phyloP scores from a whole-genome alignment of 2,888 invertebrate species.

The Caenorhabditis angaria region DNA sequence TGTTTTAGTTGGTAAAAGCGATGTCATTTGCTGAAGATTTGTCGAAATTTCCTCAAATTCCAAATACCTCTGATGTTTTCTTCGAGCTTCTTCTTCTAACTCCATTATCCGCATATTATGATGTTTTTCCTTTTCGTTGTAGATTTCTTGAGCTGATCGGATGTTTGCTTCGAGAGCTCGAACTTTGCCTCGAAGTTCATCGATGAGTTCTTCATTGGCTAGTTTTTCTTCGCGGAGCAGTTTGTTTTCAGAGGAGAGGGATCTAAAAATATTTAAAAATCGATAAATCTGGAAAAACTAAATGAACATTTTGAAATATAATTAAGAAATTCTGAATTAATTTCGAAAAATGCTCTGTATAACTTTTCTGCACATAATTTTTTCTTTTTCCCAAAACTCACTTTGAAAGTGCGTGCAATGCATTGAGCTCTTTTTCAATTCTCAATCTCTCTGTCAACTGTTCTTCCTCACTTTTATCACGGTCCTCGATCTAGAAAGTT shows the following conservation, averaged over 20 bases:
- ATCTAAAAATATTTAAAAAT: too few species aligned
- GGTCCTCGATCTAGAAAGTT: neutral
- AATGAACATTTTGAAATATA: too few species aligned
- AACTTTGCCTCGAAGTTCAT: slow-evolving; percentile 52
- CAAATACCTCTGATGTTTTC: slow-evolving; percentile 37
- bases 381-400: slow-evolving; percentile 12
- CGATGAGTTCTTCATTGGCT: slow-evolving; percentile 55
- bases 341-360: too few species aligned
- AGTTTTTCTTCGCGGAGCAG: slow-evolving; percentile 63
- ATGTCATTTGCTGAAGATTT: slow-evolving; percentile 36
- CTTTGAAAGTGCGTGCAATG: slow-evolving; percentile 59
- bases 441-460: slow-evolving; percentile 47
- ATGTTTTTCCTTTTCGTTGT: slow-evolving; percentile 27
- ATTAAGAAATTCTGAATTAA: too few species aligned
- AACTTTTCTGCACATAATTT: too few species aligned
- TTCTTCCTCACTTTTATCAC: slow-evolving; percentile 50
- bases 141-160: slow-evolving; percentile 19
- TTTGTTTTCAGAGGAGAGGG: slow-evolving; percentile 66
- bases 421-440: slow-evolving; percentile 67
- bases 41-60: slow-evolving; percentile 38
- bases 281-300: too few species aligned
- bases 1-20: slow-evolving; percentile 28
- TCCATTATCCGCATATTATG: slow-evolving; percentile 13
- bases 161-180: slow-evolving; percentile 32
- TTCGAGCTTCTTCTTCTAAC: slow-evolving; percentile 23